Conservation (phyloP, 2,797 vertebrate species). For the Linurgus olivaceus region DNA sequence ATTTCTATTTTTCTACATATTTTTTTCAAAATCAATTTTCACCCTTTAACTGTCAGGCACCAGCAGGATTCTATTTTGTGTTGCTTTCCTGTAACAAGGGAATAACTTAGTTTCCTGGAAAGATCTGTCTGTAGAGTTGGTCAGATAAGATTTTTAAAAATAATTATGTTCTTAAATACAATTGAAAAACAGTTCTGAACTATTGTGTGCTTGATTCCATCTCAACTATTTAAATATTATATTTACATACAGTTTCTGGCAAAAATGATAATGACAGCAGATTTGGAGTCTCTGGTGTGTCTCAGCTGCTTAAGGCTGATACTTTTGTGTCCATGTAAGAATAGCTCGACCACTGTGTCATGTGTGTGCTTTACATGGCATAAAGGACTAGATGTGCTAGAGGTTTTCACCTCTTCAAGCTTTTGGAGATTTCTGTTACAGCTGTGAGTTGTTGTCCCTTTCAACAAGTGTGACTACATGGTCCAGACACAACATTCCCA, state of each 20-base stretch:
- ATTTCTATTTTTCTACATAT: not conserved
- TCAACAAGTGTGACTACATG: not conserved
- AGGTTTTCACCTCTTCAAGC: not conserved
- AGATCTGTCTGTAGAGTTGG: not conserved
- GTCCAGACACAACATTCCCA: not conserved
- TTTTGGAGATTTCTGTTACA: not conserved
- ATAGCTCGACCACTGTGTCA: not conserved
- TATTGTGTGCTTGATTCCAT: not conserved
- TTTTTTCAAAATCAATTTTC: not conserved
- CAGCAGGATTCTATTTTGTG: not conserved
- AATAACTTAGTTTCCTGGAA: not conserved
- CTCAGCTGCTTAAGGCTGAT: not conserved
- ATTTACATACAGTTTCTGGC: not conserved
- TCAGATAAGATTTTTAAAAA: not conserved
- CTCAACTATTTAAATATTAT: not conserved
- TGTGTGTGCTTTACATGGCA: not conserved
- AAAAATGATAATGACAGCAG: not conserved
- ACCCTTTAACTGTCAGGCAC: not conserved
- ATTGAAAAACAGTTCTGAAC: not conserved
- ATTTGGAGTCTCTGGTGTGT: not conserved
- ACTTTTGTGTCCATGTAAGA: fast-evolving
- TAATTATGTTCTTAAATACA: not conserved
- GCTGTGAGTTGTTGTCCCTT: not conserved
- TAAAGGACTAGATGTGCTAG: not conserved
- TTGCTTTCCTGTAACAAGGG: not conserved